A percentile compares a stretch with the other conserved stretches of the same genome.
Conservation (phyloP, 2,888 invertebrate species). For the Arge pagana region DNA sequence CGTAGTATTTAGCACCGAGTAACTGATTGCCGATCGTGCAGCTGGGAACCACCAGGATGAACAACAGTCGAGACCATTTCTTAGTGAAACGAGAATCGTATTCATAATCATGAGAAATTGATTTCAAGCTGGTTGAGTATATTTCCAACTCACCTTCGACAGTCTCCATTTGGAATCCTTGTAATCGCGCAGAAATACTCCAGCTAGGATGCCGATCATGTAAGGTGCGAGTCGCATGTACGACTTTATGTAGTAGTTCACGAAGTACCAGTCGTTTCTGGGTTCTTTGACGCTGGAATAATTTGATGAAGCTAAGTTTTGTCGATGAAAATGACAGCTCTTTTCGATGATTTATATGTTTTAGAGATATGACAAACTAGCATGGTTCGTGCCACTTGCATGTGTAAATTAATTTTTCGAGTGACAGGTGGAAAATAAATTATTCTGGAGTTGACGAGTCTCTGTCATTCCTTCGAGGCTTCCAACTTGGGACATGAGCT, state of each 20-base stretch:
- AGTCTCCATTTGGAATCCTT: constrained; percentile 35
- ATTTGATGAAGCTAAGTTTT: too few relatives aligned
- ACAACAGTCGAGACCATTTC: constrained; percentile 37
- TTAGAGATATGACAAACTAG: too few relatives aligned
- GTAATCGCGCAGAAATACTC: constrained; percentile 40
- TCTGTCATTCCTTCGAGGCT: background rate
- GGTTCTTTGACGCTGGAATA: constrained; percentile 31
- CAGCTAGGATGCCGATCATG: constrained; percentile 40
- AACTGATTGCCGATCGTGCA: constrained; percentile 30
- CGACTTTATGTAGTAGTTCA: constrained; percentile 37
- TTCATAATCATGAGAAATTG: background rate
- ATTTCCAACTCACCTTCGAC: constrained; percentile 39
- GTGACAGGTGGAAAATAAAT: too few relatives aligned
- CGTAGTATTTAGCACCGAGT: constrained; percentile 35
- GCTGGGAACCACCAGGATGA: constrained; percentile 32
- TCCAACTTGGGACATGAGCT: too few relatives aligned
- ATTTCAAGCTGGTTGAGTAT: background rate
- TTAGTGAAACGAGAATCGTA: constrained; percentile 22
- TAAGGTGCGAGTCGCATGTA: constrained; percentile 40
- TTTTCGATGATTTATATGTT: too few relatives aligned
- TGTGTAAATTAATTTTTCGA: too few relatives aligned
- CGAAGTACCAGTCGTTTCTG: constrained; percentile 35
- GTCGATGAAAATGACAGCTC: too few relatives aligned
- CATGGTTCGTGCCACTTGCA: too few relatives aligned
- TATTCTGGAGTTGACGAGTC: background rate